Percentiles rank a stretch among this genome's conserved stretches.
Evolutionary conservation across 2,797 vertebrate species (phyloP).

Genomic region (Silurus lanzhouensis): DNA sequence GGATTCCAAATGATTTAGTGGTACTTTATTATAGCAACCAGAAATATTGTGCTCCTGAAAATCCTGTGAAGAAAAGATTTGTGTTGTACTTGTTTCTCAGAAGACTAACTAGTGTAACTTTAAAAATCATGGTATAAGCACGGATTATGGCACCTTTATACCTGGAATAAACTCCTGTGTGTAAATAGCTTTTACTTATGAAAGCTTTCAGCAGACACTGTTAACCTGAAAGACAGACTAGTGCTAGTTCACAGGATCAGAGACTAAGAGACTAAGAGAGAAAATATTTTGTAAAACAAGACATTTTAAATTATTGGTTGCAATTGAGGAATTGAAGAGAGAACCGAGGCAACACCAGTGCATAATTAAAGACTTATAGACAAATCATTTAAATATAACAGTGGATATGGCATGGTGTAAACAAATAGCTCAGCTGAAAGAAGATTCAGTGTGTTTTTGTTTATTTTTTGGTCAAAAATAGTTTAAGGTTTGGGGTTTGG

Average conservation of each 20-base stretch:
- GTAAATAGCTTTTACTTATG: neutral
- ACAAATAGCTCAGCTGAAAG: too few species aligned
- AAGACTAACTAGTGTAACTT: neutral
- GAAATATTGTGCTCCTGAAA: neutral
- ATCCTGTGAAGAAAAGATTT: neutral
- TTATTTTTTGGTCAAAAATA: too few species aligned
- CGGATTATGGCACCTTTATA: neutral
- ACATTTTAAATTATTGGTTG: neutral
- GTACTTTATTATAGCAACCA: neutral
- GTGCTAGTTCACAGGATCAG: neutral
- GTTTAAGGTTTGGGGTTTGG: too few species aligned
- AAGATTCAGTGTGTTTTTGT: too few species aligned
- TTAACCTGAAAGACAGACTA: neutral
- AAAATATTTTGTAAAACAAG: neutral
- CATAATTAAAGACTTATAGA: neutral
- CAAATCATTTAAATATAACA: neutral
- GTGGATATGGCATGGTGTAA: neutral
- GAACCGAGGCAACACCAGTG: neutral
- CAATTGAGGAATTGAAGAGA: neutral
- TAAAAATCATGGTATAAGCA: neutral
- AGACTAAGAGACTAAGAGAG: neutral
- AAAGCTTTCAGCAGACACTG: neutral
- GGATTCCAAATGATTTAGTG: neutral
- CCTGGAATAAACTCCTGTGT: neutral
- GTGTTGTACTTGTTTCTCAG: neutral